Base-by-base conservation (phyloP, 1,140 invertebrate species). In the Drosophila sproati region DNA sequence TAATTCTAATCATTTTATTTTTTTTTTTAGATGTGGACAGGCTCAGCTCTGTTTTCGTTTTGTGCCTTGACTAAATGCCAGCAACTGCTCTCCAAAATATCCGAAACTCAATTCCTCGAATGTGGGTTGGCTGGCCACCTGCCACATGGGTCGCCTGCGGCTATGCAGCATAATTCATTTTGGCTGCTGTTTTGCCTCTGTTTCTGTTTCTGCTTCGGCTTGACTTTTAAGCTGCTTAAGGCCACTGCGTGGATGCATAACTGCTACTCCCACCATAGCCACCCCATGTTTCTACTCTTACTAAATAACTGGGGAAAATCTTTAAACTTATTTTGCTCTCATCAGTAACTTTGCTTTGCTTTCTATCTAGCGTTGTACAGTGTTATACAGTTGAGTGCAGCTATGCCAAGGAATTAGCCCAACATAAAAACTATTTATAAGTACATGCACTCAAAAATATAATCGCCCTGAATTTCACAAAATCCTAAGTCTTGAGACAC, bases 111-210 rank as follows among this genome's bases (percentile, higher is more conserved):
- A 7, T 34, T 20, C 5, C 28, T 20, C 7, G 39, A 41, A 10
- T 41, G 39, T 41, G 10, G 39, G 39, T 43, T 43, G 39, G 39
- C 39, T 43, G 39, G 50, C 50, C 34, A 50, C 50, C 29, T 52
- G 64, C 37, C 43, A 55, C 47, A 29, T 39, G 47, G 4, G 29
- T 4, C 8, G 47, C 61, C 78, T 64, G 57, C 47, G 56, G 74
- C 70, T 43, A 57, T 78, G 82, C 75, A 63, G 79, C 79, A 87
- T 87, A 87, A 86, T 81, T 72, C 63, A 75, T 61, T 67, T 70
- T 71, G 62, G 34, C 31, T 48, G 5, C 48, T 20, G 61, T 34
- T 63, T 55, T 52, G 55, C 0, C 39, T 10, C 39, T 41, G 39
- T 10, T 10, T 10, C 39, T 41, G 39, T 41, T 41, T 41, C 39